phyloP scores from a whole-genome alignment of 2,888 invertebrate genomes.

The Stenoptilia bipunctidactyla region DNA sequence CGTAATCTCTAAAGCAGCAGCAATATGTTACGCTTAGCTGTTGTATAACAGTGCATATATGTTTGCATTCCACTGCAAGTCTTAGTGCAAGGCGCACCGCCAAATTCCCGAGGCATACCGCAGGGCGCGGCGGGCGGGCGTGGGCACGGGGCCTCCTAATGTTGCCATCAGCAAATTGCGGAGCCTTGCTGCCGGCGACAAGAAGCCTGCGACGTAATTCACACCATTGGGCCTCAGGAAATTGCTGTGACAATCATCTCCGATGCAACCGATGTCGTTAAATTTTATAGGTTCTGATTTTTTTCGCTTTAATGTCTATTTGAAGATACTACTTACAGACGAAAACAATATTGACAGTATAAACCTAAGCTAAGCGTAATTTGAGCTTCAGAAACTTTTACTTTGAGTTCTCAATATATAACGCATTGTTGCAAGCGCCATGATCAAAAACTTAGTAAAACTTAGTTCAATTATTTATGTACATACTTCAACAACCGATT shows the following conservation, averaged over 20 bases:
- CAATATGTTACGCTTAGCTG: constrained; percentile 26
- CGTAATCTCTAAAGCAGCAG: constrained; percentile 15
- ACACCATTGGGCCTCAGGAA: constrained; percentile 44
- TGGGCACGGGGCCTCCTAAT: constrained; percentile 61
- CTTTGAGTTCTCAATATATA: too few species aligned
- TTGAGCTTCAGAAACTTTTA: too few species aligned
- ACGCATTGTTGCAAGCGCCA: too few species aligned
- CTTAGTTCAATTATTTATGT: too few species aligned
- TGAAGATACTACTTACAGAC: too few species aligned
- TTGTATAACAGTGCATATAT: constrained; percentile 22
- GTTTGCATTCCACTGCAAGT: constrained; percentile 34
- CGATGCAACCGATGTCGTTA: constrained; percentile 19
- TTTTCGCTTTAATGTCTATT: too few species aligned
- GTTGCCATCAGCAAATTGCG: constrained; percentile 67
- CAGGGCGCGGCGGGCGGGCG: constrained; percentile 28
- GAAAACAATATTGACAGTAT: too few species aligned
- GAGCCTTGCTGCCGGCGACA: constrained; percentile 60
- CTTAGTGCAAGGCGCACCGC: constrained; percentile 55
- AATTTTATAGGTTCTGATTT: too few species aligned
- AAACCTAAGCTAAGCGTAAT: too few species aligned
- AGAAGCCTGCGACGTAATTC: constrained; percentile 56
- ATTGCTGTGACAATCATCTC: constrained; percentile 39
- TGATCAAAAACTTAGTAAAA: background rate
- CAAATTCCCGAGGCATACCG: constrained; percentile 57
- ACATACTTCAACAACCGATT: too few species aligned